Evolutionary conservation across 1,140 invertebrate genomes (phyloP).

Genomic region (Megalonaias nervosa): DNA sequence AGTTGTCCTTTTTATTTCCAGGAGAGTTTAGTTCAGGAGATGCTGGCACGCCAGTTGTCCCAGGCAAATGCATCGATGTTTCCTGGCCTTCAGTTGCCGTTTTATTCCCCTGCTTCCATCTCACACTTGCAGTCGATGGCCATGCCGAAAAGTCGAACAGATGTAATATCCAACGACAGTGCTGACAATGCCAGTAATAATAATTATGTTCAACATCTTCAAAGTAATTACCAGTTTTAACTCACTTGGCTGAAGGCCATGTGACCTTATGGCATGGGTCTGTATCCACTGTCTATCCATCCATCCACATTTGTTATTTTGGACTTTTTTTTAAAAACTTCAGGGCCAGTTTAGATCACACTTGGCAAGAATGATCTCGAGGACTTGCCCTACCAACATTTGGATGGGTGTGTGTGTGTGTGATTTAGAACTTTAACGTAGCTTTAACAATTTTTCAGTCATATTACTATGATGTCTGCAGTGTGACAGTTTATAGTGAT

Average conservation of each 20-base stretch:
- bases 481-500: no score
- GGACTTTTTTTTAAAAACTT: no score
- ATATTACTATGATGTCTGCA: no score
- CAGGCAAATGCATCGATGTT: slow-evolving; percentile 53
- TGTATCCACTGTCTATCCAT: no score
- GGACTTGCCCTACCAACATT: no score
- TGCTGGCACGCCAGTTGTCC: slow-evolving; percentile 60
- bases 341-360: no score
- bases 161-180: slow-evolving; percentile 24
- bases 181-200: slow-evolving; percentile 47
- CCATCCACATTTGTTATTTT: no score
- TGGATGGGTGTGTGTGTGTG: no score
- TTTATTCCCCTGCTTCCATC: slow-evolving; percentile 60
- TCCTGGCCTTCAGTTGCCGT: slow-evolving; percentile 61
- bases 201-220: slow-evolving; percentile 62
- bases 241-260: background rate
- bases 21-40: slow-evolving; percentile 67
- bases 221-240: slow-evolving; percentile 51
- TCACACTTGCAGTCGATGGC: slow-evolving; percentile 61
- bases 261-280: no score
- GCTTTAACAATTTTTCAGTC: no score
- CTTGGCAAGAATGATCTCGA: no score
- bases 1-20: slow-evolving; percentile 33
- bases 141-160: slow-evolving; percentile 44
- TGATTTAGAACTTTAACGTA: no score